These are phyloP conservation scores for Philereme vetulata DNA, from an alignment of 2,888 invertebrate genomes.

Conservation along the genomic window DNA sequence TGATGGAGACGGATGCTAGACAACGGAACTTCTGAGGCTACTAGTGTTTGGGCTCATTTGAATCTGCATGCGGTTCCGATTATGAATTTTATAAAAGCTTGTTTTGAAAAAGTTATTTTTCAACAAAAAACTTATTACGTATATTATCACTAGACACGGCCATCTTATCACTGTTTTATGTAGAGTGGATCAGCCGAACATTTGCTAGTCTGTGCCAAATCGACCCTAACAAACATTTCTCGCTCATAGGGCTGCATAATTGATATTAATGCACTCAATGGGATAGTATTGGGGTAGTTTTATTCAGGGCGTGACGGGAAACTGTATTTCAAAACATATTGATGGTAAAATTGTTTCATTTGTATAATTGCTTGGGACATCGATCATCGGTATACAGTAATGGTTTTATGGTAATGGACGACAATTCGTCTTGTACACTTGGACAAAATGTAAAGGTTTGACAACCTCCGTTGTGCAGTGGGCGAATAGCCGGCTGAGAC, in stretches of 20 bases:
- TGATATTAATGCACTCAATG: conserved; percentile 44
- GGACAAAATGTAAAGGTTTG: neutral
- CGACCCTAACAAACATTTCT: conserved; percentile 25
- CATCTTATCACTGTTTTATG: too few species aligned
- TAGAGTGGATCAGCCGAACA: neutral
- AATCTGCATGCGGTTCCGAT: too few species aligned
- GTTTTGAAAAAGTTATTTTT: too few species aligned
- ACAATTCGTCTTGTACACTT: conserved; percentile 22
- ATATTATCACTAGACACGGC: too few species aligned
- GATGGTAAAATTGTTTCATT: conserved; percentile 22
- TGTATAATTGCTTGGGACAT: conserved; percentile 16
- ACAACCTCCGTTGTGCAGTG: too few species aligned
- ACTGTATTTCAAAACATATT: conserved; percentile 40
- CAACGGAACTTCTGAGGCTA: too few species aligned
- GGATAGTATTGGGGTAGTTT: conserved; percentile 9
- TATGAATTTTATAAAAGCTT: too few species aligned
- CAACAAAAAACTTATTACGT: too few species aligned
- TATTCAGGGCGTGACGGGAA: conserved; percentile 39
- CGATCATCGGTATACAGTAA: conserved; percentile 18
- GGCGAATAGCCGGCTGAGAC: too few species aligned
- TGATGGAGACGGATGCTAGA: too few species aligned
- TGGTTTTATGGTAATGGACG: neutral
- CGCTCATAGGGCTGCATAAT: conserved; percentile 32
- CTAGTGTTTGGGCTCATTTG: too few species aligned
- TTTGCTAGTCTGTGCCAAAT: conserved; percentile 10